Evolutionary conservation across 2,113 vertebrate species (phyloP).

Genomic region (Rhegmatorhina hoffmannsi): DNA sequence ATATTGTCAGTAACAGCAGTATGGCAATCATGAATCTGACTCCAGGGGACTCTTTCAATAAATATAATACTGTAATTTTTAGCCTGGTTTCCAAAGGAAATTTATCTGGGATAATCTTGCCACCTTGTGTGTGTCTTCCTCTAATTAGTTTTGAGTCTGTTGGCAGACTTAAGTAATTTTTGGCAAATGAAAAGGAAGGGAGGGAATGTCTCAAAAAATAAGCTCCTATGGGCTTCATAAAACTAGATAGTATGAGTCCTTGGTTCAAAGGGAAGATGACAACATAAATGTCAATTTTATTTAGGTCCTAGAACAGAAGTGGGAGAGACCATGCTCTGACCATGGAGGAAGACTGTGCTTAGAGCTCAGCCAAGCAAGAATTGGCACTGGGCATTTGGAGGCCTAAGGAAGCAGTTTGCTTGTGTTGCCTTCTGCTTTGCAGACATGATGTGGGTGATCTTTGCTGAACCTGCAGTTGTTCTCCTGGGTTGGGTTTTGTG

Average conservation of each 20-base stretch:
- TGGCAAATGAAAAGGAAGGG: neutral
- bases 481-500: neutral
- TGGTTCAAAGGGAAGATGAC: neutral
- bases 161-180: neutral
- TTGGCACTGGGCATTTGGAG: fast-evolving
- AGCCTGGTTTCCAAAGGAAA: neutral
- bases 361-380: neutral
- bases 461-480: neutral
- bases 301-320: neutral
- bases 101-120: neutral
- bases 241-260: neutral
- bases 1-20: neutral
- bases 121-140: neutral
- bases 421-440: neutral
- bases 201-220: neutral
- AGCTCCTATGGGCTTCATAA: neutral
- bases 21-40: neutral
- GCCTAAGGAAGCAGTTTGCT: neutral
- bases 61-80: neutral
- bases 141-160: constrained; percentile 6
- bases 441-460: fast-evolving
- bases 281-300: neutral
- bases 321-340: neutral
- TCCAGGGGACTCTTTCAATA: constrained; percentile 19
- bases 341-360: neutral